These are phyloP conservation scores for Procavia capensis DNA, from an alignment of 2,113 vertebrate species.

Conservation along the genomic window DNA sequence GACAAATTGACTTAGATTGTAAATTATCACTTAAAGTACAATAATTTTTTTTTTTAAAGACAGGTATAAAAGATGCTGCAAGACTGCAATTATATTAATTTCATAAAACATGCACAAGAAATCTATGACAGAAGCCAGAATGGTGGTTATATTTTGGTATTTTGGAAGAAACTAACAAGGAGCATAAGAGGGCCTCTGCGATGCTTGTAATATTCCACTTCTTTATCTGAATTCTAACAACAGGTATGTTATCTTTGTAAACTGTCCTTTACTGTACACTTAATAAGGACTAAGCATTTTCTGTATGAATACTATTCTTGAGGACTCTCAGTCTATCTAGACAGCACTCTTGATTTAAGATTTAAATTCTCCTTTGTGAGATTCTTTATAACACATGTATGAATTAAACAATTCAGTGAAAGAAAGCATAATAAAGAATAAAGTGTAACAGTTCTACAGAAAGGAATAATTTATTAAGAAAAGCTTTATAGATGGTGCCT, in stretches of 20 bases:
- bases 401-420: not conserved
- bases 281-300: not conserved
- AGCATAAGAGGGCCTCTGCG: not conserved
- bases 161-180: not conserved
- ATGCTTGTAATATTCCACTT: not conserved
- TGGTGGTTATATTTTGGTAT: not conserved
- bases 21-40: too few relatives aligned
- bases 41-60: too few relatives aligned
- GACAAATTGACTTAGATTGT: too few relatives aligned
- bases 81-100: not conserved
- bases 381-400: not conserved
- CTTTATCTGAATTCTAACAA: not conserved
- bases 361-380: not conserved
- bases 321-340: not conserved
- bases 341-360: not conserved
- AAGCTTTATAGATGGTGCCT: not conserved
- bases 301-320: not conserved
- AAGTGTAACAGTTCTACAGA: not conserved
- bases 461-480: conserved; percentile 5
- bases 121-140: not conserved
- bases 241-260: not conserved
- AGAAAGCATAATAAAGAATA: not conserved
- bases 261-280: not conserved
- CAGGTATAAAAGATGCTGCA: not conserved
- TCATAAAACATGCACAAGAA: not conserved